Evolutionary conservation across 2,888 invertebrate species (phyloP).

Genomic region (Drosophila cracens): DNA sequence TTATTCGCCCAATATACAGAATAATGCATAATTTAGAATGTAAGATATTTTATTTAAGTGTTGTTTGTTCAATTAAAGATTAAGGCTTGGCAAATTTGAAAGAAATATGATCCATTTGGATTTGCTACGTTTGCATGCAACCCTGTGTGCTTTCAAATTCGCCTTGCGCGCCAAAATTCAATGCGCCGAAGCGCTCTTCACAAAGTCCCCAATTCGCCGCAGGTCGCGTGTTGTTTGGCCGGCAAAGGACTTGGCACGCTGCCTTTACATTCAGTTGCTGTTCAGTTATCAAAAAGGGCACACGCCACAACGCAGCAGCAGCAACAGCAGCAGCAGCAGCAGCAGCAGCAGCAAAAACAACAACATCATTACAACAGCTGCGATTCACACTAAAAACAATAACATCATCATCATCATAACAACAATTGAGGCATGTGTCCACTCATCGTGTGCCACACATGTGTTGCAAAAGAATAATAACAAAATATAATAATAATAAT

Average conservation of each 20-base stretch:
- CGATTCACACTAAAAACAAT: slow-evolving; percentile 39
- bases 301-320: slow-evolving; percentile 31
- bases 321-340: background rate
- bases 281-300: slow-evolving; percentile 51
- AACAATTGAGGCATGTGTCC: slow-evolving; percentile 63
- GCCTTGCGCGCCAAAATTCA: slow-evolving; percentile 52
- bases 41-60: background rate
- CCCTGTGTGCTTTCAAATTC: slow-evolving; percentile 46
- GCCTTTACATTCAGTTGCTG: slow-evolving; percentile 59
- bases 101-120: background rate
- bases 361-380: slow-evolving; percentile 10
- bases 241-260: slow-evolving; percentile 64
- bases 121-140: slow-evolving; percentile 54
- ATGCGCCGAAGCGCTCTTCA: slow-evolving; percentile 63
- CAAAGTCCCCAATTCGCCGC: slow-evolving; percentile 59
- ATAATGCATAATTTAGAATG: background rate
- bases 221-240: slow-evolving; percentile 53
- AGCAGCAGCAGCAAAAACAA: slow-evolving; percentile 1
- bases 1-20: too few species aligned
- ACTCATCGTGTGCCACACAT: slow-evolving; percentile 58
- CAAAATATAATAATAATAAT: background rate
- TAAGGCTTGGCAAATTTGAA: too few species aligned
- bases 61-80: background rate
- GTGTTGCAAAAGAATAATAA: slow-evolving; percentile 33
- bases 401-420: slow-evolving; percentile 32